Base-by-base conservation (phyloP, 2,888 invertebrate genomes). In the Anagyrus pseudococci region DNA sequence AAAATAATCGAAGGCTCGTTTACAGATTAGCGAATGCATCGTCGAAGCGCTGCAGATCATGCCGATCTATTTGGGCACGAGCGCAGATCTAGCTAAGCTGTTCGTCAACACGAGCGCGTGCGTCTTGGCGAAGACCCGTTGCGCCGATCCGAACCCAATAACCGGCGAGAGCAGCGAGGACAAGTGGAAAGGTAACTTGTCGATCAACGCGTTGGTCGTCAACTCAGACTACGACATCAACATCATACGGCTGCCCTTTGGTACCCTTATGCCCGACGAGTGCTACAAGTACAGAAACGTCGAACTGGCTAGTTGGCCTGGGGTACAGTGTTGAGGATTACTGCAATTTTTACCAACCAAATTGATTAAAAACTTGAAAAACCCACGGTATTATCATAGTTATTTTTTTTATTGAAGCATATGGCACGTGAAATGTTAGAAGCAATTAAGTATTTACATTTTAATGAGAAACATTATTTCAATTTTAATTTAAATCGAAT, bases 61-160 rank as follows among this genome's bases (percentile, higher is more conserved):
- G 25, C 70, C 71, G 3, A 67, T 44, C 58, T 71, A 73, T 66
- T 69, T 67, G 64, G 67, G 69, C 26, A 62, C 68, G 20, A 52
- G 49, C n/a, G 66, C 64, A 4, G 61, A 71, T 33, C 70, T 77
- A 46, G 70, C 74, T 7, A 74, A 76, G 68, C 68, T 78, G 10
- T 76, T 74, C 72, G 86, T 84, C 26, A 89, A 89, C 73, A 85
- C 88, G 33, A 88, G 88, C 2, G 86, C 88, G 10, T 89, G 89
- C 73, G 84, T 89, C 64, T 76, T 89, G 61, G 87, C 89, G 1
- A 86, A 85, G 72, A 79, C 87, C 1, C 83, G 89, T 57, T 89
- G 89, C 77, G 83, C 85, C 49, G 79, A 82, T 1, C 85, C 82
- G 73, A 89, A 89, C 75, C 88, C 89, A 2, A 87, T 89, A 58